phyloP scores from a whole-genome alignment of 2,797 vertebrate species.

The Hyperoplus immaculatus region DNA sequence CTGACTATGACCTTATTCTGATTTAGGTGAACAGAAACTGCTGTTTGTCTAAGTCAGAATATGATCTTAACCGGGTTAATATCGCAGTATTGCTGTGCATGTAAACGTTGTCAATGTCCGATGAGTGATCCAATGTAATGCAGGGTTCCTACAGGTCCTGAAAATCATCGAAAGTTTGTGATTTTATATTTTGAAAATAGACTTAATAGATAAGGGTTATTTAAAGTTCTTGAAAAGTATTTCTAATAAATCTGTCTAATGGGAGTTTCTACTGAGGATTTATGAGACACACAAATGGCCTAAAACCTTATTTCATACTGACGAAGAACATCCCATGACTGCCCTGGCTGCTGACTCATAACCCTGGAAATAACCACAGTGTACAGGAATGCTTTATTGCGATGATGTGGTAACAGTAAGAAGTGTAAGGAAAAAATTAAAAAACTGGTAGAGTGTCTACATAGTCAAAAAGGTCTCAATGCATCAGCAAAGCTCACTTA shows the following conservation, averaged over 20 bases:
- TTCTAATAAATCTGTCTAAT: not conserved
- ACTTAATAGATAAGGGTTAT: too few relatives aligned
- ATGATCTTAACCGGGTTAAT: too few relatives aligned
- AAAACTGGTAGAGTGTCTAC: not conserved
- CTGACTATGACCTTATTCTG: too few relatives aligned
- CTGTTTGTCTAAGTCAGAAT: too few relatives aligned
- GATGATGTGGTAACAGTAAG: not conserved
- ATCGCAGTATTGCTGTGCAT: too few relatives aligned
- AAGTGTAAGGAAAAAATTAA: not conserved
- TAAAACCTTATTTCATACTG: slow-evolving; percentile 16
- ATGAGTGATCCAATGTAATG: too few relatives aligned
- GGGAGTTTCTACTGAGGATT: not conserved
- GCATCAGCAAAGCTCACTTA: not conserved
- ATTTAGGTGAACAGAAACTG: too few relatives aligned
- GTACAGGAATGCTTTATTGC: not conserved
- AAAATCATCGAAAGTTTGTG: too few relatives aligned
- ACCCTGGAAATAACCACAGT: not conserved
- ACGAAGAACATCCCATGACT: slow-evolving; percentile 36
- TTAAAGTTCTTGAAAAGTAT: too few relatives aligned
- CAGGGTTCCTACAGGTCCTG: too few relatives aligned
- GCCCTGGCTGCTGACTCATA: not conserved
- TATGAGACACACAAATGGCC: slow-evolving; percentile 1
- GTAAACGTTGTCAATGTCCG: too few relatives aligned
- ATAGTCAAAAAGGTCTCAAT: not conserved
- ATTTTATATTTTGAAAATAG: too few relatives aligned